Evolutionary conservation across 2,113 vertebrate species (phyloP).

Genomic region (Toxotes chatareus): DNA sequence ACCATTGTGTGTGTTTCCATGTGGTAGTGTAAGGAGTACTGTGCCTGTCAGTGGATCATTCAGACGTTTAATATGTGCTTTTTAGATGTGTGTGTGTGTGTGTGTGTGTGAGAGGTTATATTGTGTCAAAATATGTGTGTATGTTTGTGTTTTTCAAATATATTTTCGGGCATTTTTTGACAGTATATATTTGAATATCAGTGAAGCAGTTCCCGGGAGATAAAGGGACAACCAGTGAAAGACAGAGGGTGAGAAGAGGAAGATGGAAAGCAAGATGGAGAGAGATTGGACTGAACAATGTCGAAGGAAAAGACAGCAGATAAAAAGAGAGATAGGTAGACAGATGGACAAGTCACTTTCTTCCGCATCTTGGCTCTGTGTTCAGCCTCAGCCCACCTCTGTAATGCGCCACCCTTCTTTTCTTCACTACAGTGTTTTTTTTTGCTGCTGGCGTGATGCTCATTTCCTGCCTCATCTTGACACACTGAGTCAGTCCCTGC

Average conservation of each 20-base stretch:
- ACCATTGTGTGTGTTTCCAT: slow-evolving; percentile 4
- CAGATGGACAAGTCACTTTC: slow-evolving; percentile 11
- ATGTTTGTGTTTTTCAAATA: background rate
- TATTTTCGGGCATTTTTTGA: slow-evolving; percentile 27
- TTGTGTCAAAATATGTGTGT: background rate
- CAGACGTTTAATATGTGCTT: background rate
- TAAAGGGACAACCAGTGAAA: slow-evolving; percentile 33
- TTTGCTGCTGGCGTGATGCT: slow-evolving; percentile 32
- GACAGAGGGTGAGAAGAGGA: slow-evolving; percentile 10
- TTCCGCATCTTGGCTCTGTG: background rate
- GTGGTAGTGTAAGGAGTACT: background rate
- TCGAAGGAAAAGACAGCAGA: background rate
- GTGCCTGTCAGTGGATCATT: background rate
- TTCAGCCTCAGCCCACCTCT: slow-evolving; percentile 8
- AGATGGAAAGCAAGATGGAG: background rate
- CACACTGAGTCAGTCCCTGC: slow-evolving; percentile 39
- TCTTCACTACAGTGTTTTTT: slow-evolving; percentile 1
- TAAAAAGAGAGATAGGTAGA: slow-evolving; percentile 7
- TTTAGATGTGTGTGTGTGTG: background rate
- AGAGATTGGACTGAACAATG: background rate
- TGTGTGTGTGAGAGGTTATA: too few species aligned
- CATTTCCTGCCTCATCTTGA: slow-evolving; percentile 56
- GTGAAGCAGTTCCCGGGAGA: slow-evolving; percentile 32
- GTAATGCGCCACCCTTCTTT: background rate
- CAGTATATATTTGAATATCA: slow-evolving; percentile 48